These are phyloP conservation scores for Hypocryptadius cinnamomeus DNA, from an alignment of 2,113 vertebrate species.

Conservation along the genomic window DNA sequence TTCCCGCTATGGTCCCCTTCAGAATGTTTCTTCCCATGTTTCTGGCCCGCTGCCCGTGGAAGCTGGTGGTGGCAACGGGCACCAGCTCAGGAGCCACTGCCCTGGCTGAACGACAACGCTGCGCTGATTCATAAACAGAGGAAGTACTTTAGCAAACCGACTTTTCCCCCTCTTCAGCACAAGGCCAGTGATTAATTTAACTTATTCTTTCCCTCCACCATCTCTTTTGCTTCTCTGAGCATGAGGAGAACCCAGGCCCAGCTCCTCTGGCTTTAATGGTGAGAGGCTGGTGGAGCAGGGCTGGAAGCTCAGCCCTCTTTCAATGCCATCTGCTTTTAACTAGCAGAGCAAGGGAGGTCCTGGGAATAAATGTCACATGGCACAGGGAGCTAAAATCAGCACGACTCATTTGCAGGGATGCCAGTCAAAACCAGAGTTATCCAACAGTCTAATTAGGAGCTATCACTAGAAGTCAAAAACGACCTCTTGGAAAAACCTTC, in stretches of 20 bases:
- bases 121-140: conserved; percentile 35
- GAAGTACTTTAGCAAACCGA: conserved; percentile 31
- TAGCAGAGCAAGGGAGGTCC: conserved; percentile 27
- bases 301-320: background rate
- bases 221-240: background rate
- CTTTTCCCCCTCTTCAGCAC: conserved; percentile 7
- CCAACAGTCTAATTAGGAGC: conserved; percentile 46
- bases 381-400: conserved; percentile 7
- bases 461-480: background rate
- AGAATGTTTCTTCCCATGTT: background rate
- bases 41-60: background rate
- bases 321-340: conserved; percentile 51
- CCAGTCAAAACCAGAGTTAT: background rate
- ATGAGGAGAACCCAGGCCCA: background rate
- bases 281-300: background rate
- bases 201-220: background rate
- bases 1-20: background rate
- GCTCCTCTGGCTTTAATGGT: background rate
- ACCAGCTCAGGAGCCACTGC: background rate
- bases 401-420: background rate
- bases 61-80: background rate
- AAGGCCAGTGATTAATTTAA: background rate
- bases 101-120: background rate
- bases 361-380: conserved; percentile 31
- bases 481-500: conserved; percentile 12